These are phyloP conservation scores for Sebastes jordani DNA, from an alignment of 2,797 vertebrate genomes.

Conservation along the genomic window DNA sequence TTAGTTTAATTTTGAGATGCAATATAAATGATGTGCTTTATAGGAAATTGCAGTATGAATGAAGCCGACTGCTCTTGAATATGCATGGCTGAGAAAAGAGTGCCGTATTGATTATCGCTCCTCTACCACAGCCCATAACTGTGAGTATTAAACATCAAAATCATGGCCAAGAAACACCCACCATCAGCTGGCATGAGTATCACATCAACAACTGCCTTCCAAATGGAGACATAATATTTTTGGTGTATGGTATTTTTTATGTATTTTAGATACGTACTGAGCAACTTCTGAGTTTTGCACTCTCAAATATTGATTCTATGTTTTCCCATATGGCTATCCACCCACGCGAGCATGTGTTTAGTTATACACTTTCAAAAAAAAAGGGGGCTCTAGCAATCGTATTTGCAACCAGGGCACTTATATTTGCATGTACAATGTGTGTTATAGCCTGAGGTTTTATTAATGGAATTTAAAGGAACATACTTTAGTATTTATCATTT, in stretches of 20 bases:
- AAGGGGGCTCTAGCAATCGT: constrained; percentile 8
- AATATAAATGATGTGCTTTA: constrained; percentile 1
- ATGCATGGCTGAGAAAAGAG: constrained; percentile 2
- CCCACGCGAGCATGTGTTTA: constrained; percentile 58
- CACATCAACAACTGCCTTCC: constrained; percentile 30
- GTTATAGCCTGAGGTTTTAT: not conserved
- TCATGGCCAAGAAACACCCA: constrained; percentile 63
- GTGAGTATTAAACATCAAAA: constrained; percentile 36
- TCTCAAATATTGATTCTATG: constrained; percentile 67
- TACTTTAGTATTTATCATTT: not conserved
- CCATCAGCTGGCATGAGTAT: constrained; percentile 35
- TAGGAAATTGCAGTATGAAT: constrained; percentile 34
- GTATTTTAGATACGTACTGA: constrained; percentile 33
- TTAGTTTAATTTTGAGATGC: constrained; percentile 31
- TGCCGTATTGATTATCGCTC: constrained; percentile 45
- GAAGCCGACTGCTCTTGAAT: constrained; percentile 14
- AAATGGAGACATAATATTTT: constrained; percentile 39
- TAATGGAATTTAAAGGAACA: not conserved
- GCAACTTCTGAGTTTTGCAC: constrained; percentile 31
- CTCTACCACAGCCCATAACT: constrained; percentile 20
- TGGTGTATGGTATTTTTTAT: constrained; percentile 1
- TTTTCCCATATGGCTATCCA: constrained; percentile 41
- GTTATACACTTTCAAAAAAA: constrained; percentile 27
- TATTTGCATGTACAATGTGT: not conserved
- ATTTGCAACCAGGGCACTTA: constrained; percentile 25